Base-by-base conservation (phyloP, 1,140 invertebrate genomes). In the Phthorimaea operculella region DNA sequence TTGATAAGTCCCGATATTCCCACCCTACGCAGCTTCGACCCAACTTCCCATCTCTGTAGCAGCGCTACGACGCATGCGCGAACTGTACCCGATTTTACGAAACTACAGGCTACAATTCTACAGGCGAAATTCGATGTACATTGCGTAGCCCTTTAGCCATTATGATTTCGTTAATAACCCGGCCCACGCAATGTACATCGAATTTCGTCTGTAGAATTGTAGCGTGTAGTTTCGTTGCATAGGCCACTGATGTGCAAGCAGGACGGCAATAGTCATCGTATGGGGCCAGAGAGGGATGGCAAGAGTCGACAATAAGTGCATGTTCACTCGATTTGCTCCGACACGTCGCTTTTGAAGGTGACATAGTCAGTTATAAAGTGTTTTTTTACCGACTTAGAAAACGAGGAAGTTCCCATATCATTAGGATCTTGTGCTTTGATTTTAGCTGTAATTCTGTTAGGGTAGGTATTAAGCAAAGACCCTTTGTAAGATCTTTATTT, bases 301-400 rank as follows among this genome's bases (percentile, higher is more conserved):
- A 36, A 70, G 16, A 58, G 44, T 51, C 51, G 59, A 69, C 68
- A 72, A 62, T 63, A 63, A 77, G 66, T 78, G 71, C 72, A 75
- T 70, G 75, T 77, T 66, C 60, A 70, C 62, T 76, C 70, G 72
- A 83, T 83, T 79, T 76, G 71, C 76, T 76, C 72, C 71, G 68
- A 64, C 76, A 82, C 79, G 77, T 80, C 68, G 70, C 66, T 71
- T 74, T 71, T 54, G 69, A 74, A 73, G 70, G 73, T 18, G 28
- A 39, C 15, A 52, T 6, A 28, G 21, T 2, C 2, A 28, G 21
- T 28, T 6, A 28, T n/a, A n/a, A n/a, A n/a, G 7, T 36, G 7
- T 12, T 36, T 36, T 36, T 36, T 36, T 36, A 36, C 34, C 34
- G 12, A 45, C n/a, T 45, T 45, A 6, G 14, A 45, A 6, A 34